Percentiles rank a stretch among this genome's conserved stretches.
Evolutionary conservation across 2,888 invertebrate species (phyloP).

Genomic region (Oscheius myriophilus): DNA sequence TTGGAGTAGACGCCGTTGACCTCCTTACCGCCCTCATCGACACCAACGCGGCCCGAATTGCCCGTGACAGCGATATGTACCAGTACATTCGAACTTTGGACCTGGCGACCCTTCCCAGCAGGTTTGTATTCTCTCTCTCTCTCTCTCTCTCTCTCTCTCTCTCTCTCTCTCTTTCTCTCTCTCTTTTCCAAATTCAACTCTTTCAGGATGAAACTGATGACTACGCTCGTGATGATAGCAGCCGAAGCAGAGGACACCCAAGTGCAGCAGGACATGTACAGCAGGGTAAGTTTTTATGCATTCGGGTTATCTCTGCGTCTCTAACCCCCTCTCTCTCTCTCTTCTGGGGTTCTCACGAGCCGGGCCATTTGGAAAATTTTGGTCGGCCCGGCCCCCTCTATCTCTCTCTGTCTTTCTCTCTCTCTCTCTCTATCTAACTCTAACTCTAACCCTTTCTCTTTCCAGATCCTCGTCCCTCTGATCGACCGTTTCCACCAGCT

Average conservation of each 20-base stretch:
- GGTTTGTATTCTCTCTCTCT: slow-evolving; percentile 3
- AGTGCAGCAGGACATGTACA: slow-evolving; percentile 57
- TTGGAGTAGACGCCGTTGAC: slow-evolving; percentile 53
- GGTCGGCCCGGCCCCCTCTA: no score
- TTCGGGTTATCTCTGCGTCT: no score
- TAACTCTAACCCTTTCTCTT: background rate
- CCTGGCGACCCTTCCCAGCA: slow-evolving; percentile 27
- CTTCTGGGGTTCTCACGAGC: no score
- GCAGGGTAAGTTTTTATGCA: slow-evolving; percentile 45
- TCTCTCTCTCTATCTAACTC: no score
- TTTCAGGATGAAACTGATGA: slow-evolving; percentile 78
- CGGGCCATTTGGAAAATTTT: no score
- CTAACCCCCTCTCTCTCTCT: no score
- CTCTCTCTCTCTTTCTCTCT: background rate
- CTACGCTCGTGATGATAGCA: slow-evolving; percentile 78
- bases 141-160: slow-evolving; percentile 6
- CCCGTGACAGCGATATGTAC: slow-evolving; percentile 44
- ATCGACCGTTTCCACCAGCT: slow-evolving; percentile 39
- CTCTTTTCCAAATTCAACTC: background rate
- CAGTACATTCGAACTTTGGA: slow-evolving; percentile 38
- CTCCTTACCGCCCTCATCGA: slow-evolving; percentile 76
- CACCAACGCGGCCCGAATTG: slow-evolving; percentile 44
- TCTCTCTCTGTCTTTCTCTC: no score
- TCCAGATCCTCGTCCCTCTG: slow-evolving; percentile 60
- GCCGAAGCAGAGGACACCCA: slow-evolving; percentile 51